phyloP scores from a whole-genome alignment of 2,113 vertebrate genomes.

The Erpornis zantholeuca region DNA sequence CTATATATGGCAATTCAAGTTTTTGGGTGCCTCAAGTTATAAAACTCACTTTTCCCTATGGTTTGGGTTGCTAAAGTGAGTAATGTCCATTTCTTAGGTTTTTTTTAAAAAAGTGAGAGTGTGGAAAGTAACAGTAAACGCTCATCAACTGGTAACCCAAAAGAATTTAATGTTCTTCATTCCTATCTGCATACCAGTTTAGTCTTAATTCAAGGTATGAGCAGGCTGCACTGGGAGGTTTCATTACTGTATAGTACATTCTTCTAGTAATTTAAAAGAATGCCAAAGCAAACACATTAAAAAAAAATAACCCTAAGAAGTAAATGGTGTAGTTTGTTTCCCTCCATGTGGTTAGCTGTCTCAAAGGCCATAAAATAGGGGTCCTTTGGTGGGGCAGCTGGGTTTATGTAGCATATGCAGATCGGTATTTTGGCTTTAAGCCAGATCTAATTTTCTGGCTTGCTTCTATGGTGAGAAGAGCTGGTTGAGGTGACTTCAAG shows the following conservation, averaged over 20 bases:
- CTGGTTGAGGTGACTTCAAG: slow-evolving; percentile 18
- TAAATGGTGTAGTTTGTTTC: slow-evolving; percentile 37
- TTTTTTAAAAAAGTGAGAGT: neutral
- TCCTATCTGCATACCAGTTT: neutral
- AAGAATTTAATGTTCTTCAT: slow-evolving; percentile 5
- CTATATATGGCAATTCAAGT: slow-evolving; percentile 23
- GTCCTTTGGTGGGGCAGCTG: slow-evolving; percentile 58
- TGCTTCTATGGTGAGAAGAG: slow-evolving; percentile 36
- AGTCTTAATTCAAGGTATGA: neutral
- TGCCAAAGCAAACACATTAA: slow-evolving; percentile 2
- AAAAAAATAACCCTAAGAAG: neutral
- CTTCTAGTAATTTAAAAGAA: slow-evolving; percentile 3
- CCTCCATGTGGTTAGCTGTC: slow-evolving; percentile 56
- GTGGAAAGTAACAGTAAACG: neutral
- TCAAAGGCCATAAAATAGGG: slow-evolving; percentile 59
- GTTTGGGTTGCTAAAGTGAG: neutral
- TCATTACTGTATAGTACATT: neutral
- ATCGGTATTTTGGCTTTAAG: slow-evolving; percentile 64
- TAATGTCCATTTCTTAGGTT: neutral
- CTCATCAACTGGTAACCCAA: slow-evolving; percentile 11
- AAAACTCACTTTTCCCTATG: neutral
- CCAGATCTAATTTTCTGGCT: slow-evolving; percentile 69
- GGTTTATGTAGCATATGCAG: slow-evolving; percentile 67
- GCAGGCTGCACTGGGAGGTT: neutral
- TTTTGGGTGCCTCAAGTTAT: neutral